Percentiles rank a stretch among this genome's conserved stretches.
Evolutionary conservation across 2,113 vertebrate genomes (phyloP).

Genomic region (Microcebus lehilahytsara): DNA sequence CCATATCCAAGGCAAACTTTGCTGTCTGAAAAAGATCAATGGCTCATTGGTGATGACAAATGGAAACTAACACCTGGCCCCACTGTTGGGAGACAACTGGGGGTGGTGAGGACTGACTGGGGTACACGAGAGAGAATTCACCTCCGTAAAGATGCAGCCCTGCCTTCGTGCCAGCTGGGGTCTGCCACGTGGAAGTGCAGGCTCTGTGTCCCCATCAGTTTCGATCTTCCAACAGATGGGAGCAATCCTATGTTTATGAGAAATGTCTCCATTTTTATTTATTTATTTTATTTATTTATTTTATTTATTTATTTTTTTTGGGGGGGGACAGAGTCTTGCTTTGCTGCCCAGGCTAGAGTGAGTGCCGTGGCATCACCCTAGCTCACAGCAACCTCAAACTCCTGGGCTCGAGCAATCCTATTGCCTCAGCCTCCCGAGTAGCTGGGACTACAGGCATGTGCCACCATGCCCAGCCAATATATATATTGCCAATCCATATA

Average conservation of each 20-base stretch:
- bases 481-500: no score
- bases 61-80: neutral
- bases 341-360: no score
- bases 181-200: neutral
- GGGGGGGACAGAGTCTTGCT: no score
- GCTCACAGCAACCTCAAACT: no score
- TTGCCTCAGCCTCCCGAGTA: no score
- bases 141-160: neutral
- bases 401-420: no score
- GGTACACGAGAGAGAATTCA: neutral
- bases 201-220: neutral
- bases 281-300: no score
- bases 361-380: no score
- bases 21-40: neutral
- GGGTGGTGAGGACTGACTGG: neutral
- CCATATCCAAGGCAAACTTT: neutral
- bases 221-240: neutral
- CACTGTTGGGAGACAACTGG: fast-evolving
- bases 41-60: neutral
- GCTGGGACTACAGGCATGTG: no score
- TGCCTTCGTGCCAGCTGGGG: no score
- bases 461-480: no score
- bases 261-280: neutral
- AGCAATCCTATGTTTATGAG: neutral
- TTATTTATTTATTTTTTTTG: no score